Evolutionary conservation across 2,113 vertebrate genomes (phyloP).

Genomic region (Ammodytes dubius): DNA sequence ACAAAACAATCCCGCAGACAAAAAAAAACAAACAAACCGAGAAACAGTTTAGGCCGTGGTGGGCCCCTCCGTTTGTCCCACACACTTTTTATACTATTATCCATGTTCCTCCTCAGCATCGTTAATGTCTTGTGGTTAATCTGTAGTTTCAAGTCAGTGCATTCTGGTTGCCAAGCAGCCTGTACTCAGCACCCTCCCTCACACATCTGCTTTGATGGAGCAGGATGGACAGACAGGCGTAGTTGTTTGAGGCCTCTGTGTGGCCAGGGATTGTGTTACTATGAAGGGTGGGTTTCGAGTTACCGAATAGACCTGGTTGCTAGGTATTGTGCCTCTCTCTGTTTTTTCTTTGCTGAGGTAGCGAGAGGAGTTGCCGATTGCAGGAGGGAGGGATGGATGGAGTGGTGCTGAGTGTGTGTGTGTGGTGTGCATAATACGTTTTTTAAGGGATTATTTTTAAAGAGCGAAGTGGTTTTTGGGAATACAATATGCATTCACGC

Average conservation of each 20-base stretch:
- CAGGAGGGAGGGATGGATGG: slow-evolving; percentile 30
- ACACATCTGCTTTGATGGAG: slow-evolving; percentile 33
- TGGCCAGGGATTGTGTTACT: slow-evolving; percentile 27
- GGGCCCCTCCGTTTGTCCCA: slow-evolving; percentile 27
- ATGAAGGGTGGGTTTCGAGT: slow-evolving; percentile 48
- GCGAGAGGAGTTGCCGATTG: slow-evolving; percentile 64
- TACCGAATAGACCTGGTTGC: slow-evolving; percentile 45
- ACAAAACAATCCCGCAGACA: slow-evolving; percentile 44
- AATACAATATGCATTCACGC: slow-evolving; percentile 15
- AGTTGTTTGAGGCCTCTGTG: slow-evolving; percentile 3
- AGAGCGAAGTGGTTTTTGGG: slow-evolving; percentile 36
- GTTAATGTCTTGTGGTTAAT: slow-evolving; percentile 41
- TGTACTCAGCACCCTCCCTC: slow-evolving; percentile 4
- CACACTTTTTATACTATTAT: slow-evolving; percentile 19
- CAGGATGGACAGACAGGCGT: slow-evolving; percentile 15
- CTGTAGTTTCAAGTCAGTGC: slow-evolving; percentile 59
- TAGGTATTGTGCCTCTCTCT: slow-evolving; percentile 70
- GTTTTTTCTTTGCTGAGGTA: slow-evolving; percentile 81
- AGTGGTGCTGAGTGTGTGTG: slow-evolving; percentile 32
- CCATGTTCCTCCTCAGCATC: slow-evolving; percentile 39
- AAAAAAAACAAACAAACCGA: slow-evolving; percentile 34
- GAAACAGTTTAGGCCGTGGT: slow-evolving; percentile 46
- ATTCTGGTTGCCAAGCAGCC: slow-evolving; percentile 52
- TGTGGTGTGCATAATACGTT: slow-evolving; percentile 20
- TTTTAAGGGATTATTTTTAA: slow-evolving; percentile 30